Conservation (phyloP, 1,140 invertebrate genomes). For the Drosophila pseudoobscura region DNA sequence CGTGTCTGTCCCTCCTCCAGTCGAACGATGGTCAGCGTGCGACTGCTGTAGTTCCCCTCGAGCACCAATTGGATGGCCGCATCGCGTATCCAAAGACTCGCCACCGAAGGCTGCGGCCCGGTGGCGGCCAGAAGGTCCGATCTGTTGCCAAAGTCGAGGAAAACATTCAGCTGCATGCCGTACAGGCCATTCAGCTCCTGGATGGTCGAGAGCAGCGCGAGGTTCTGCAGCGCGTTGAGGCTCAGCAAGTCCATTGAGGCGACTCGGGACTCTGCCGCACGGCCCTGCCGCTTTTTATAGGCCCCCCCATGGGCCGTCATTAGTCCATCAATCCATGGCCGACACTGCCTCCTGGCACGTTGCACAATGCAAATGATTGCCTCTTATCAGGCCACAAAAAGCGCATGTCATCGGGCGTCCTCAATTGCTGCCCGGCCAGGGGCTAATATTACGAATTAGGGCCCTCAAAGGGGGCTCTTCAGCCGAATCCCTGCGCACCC, state of each 20-base stretch:
- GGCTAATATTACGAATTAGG: too few relatives aligned
- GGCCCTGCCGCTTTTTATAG: conserved; percentile 12
- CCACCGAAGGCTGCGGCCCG: neutral
- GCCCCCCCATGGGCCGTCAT: conserved; percentile 10
- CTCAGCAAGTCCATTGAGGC: conserved; percentile 43
- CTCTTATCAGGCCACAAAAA: conserved; percentile 6
- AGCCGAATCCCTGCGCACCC: too few relatives aligned
- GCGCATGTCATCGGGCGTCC: too few relatives aligned
- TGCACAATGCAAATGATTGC: conserved; percentile 9
- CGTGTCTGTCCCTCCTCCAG: conserved; percentile 20
- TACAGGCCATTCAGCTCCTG: conserved; percentile 46
- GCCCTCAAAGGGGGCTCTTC: too few relatives aligned
- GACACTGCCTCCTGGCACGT: neutral
- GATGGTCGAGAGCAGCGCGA: conserved; percentile 31
- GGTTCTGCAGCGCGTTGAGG: conserved; percentile 46
- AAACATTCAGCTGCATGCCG: conserved; percentile 44
- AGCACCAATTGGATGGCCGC: conserved; percentile 12
- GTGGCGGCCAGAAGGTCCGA: conserved; percentile 11
- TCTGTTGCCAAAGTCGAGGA: conserved; percentile 40
- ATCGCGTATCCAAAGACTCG: conserved; percentile 26
- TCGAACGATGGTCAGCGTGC: conserved; percentile 41
- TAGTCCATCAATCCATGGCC: conserved; percentile 3
- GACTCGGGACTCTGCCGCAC: neutral
- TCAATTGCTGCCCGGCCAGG: too few relatives aligned
- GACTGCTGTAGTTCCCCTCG: conserved; percentile 49